phyloP scores from a whole-genome alignment of 2,797 vertebrate genomes.

The Anomalospiza imberbis region DNA sequence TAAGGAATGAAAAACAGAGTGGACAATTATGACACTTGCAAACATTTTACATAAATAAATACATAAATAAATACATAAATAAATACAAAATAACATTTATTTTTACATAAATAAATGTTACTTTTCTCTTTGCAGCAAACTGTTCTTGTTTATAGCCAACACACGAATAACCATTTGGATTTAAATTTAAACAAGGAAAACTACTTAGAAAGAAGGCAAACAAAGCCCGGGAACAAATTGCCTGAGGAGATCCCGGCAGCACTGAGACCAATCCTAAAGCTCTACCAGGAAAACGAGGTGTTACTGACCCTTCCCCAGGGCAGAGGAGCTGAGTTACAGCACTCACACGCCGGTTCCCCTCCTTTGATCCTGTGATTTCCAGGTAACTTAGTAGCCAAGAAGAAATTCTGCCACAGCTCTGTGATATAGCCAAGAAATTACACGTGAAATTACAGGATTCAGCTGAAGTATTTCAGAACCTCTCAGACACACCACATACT shows the following conservation, averaged over 20 bases:
- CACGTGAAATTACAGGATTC: neutral
- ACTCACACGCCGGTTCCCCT: fast-evolving
- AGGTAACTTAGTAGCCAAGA: neutral
- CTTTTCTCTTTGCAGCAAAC: neutral
- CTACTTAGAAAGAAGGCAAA: neutral
- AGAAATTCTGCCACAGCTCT: neutral
- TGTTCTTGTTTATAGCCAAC: neutral
- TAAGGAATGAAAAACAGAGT: neutral
- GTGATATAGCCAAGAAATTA: neutral
- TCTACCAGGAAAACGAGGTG: neutral
- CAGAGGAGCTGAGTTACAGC: neutral
- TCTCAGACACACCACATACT: neutral
- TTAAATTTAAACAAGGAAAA: neutral
- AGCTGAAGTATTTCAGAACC: neutral
- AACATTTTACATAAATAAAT: neutral
- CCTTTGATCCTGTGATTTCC: neutral
- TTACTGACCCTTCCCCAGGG: neutral
- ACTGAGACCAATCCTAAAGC: fast-evolving
- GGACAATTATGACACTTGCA: neutral
- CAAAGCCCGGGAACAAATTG: neutral
- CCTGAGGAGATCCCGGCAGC: neutral
- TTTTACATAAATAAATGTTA: neutral
- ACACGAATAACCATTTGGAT: neutral
- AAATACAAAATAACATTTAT: too few species aligned
- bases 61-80: too few species aligned